Evolutionary conservation across 2,113 vertebrate species (phyloP).

Genomic region (Hystrix cristata): DNA sequence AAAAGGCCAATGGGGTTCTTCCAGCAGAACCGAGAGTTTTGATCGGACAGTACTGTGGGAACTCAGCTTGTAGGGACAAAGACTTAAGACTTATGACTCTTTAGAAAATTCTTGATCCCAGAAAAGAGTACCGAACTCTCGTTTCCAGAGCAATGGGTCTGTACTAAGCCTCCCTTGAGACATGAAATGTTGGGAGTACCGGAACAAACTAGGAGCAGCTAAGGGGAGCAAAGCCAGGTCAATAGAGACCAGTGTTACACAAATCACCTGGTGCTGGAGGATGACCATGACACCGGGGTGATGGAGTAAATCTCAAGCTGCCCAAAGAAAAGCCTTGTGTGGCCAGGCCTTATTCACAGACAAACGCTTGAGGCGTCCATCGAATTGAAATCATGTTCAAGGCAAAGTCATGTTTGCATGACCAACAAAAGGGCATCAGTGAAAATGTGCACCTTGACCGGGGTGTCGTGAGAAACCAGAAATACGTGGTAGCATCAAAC

Average conservation of each 20-base stretch:
- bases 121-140: neutral
- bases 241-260: neutral
- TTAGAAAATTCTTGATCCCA: neutral
- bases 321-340: neutral
- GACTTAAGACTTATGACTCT: neutral
- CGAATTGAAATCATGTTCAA: constrained; percentile 55
- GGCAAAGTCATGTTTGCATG: constrained; percentile 61
- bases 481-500: neutral
- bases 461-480: constrained; percentile 22
- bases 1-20: neutral
- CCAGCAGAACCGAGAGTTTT: neutral
- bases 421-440: constrained; percentile 34
- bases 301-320: neutral
- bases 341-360: neutral
- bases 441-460: neutral
- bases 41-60: neutral
- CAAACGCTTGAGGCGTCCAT: neutral
- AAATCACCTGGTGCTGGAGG: neutral
- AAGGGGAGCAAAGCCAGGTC: neutral
- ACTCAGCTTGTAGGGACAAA: neutral
- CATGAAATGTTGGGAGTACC: neutral
- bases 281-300: neutral
- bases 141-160: neutral
- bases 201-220: neutral
- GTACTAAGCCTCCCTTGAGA: neutral